A percentile compares a stretch with the other conserved stretches of the same genome.
Conservation (phyloP, 1,140 invertebrate genomes). For the Drosophila sturtevanti region DNA sequence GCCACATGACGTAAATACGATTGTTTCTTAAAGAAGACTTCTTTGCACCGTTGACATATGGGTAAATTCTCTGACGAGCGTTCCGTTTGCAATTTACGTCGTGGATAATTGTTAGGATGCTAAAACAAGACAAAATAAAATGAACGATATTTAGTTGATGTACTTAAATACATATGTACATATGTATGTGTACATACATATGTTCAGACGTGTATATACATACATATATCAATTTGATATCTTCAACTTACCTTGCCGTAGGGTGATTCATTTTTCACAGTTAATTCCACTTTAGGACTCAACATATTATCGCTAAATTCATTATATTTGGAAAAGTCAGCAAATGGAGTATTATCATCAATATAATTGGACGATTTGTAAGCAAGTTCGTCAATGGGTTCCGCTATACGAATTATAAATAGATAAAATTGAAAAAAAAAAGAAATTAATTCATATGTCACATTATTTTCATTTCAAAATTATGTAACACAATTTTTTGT, state of each 20-base stretch:
- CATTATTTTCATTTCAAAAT: not conserved
- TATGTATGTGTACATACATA: too few relatives aligned
- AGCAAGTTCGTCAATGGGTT: conserved; percentile 66
- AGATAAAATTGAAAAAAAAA: not conserved
- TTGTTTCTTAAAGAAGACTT: conserved; percentile 79
- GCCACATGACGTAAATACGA: conserved; percentile 69
- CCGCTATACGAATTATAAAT: conserved; percentile 36
- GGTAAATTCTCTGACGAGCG: conserved; percentile 59
- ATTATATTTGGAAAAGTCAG: conserved; percentile 64
- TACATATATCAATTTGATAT: not conserved
- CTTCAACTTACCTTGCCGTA: conserved; percentile 48
- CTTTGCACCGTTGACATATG: conserved; percentile 78
- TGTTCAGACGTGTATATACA: too few relatives aligned
- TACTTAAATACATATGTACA: too few relatives aligned
- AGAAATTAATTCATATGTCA: not conserved
- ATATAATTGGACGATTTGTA: conserved; percentile 67
- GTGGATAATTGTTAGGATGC: conserved; percentile 65
- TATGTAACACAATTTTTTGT: not conserved
- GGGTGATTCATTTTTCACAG: conserved; percentile 55
- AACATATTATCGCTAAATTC: conserved; percentile 66
- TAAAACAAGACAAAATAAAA: conserved; percentile 3
- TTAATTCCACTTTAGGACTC: conserved; percentile 64
- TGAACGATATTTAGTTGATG: not conserved
- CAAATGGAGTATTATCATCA: conserved; percentile 70
- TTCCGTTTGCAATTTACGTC: conserved; percentile 70